Conservation (phyloP, 2,113 vertebrate genomes). For the Hypanus sabinus region DNA sequence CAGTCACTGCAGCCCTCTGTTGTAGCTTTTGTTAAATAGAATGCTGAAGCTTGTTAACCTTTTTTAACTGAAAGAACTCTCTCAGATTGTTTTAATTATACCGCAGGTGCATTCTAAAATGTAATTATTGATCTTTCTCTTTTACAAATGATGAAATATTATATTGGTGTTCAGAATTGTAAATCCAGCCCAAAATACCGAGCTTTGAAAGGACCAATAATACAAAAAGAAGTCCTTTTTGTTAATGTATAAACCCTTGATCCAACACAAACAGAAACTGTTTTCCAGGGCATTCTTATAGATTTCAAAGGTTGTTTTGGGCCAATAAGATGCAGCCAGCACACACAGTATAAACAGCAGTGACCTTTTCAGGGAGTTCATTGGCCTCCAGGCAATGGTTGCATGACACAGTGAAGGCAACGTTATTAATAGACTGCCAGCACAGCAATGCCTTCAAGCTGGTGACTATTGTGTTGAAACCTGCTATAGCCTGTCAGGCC, state of each 20-base stretch:
- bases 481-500: background rate
- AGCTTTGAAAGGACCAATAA: background rate
- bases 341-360: background rate
- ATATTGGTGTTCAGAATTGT: background rate
- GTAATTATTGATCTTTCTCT: background rate
- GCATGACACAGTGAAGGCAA: background rate
- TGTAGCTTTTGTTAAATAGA: background rate
- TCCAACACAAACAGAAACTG: constrained; percentile 11
- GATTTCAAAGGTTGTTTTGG: background rate
- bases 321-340: background rate
- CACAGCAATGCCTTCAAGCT: constrained; percentile 22
- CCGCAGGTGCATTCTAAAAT: background rate
- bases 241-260: background rate
- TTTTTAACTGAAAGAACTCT: background rate
- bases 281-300: background rate
- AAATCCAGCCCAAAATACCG: background rate
- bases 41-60: background rate
- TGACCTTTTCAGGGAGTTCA: constrained; percentile 27
- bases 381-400: background rate
- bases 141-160: background rate
- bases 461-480: background rate
- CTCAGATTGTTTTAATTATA: background rate
- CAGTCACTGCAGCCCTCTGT: background rate
- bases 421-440: constrained; percentile 30
- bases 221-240: background rate